Percentiles rank a stretch among this genome's conserved stretches.
These are phyloP conservation scores for Sylvicola cinctus DNA, from an alignment of 2,888 invertebrate species.

Conservation along the genomic window DNA sequence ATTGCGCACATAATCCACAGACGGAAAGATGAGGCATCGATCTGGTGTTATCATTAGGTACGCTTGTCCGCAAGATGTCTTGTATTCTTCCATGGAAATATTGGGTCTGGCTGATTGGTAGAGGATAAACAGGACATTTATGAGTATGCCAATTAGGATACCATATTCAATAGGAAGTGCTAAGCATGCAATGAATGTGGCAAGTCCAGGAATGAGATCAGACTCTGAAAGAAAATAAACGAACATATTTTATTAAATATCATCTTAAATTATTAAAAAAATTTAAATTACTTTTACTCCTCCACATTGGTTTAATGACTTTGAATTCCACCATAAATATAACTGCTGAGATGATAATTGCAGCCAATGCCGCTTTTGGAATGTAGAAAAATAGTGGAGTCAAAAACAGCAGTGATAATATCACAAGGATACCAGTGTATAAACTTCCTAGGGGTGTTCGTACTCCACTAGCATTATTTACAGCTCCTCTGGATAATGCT, in stretches of 20 bases:
- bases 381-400: slow-evolving; percentile 78
- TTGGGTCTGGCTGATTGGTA: slow-evolving; percentile 78
- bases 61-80: slow-evolving; percentile 33
- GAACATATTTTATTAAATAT: neutral
- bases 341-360: slow-evolving; percentile 81
- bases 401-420: slow-evolving; percentile 65
- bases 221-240: slow-evolving; percentile 45
- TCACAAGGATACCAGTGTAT: slow-evolving; percentile 63
- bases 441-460: slow-evolving; percentile 66
- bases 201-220: slow-evolving; percentile 66
- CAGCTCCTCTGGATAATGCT: slow-evolving; percentile 67
- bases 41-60: slow-evolving; percentile 72
- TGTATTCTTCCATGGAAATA: slow-evolving; percentile 43
- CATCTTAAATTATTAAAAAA: neutral
- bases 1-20: slow-evolving; percentile 72
- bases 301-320: slow-evolving; percentile 74
- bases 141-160: slow-evolving; percentile 62
- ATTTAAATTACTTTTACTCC: slow-evolving; percentile 54
- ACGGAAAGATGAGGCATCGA: slow-evolving; percentile 75
- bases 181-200: slow-evolving; percentile 70
- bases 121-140: slow-evolving; percentile 67
- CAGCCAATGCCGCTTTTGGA: slow-evolving; percentile 68
- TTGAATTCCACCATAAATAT: slow-evolving; percentile 80
- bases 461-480: slow-evolving; percentile 76
- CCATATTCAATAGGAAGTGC: slow-evolving; percentile 70